Base-by-base conservation (phyloP, 2,113 vertebrate genomes). In the Salvelinus namaycush region DNA sequence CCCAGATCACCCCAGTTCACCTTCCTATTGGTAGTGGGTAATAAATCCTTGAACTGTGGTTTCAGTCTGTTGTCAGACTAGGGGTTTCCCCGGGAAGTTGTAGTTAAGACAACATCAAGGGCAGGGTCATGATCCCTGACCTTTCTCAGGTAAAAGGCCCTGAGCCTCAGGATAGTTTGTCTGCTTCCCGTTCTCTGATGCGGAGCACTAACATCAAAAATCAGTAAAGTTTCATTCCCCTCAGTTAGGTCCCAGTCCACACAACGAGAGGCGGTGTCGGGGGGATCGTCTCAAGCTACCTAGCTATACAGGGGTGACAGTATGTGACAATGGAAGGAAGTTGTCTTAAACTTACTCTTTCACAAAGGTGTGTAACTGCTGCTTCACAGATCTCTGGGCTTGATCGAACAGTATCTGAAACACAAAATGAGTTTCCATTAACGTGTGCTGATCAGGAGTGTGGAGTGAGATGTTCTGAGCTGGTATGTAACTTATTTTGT, bases 331-430 rank as follows among this genome's bases (percentile, higher is more conserved):
- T 18, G 51, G 59, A 62, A 22, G 54, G 18, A 22, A 22, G 59
- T 24, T 11, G n/a, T 22, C 3, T 62, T 7, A 11, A 13, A 96
- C 98, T 99, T 90, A 99, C 98, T 99, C 97, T 90, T 97, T 99
- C 51, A 99, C 94, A 82, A 99, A 99, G 83, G 95, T 98, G 89
- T 99, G 96, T 80, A 99, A 83, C 91, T 99, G 97, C 81, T 98
- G 96, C 80, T 96, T 94, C 54, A 99, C 96, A 0, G 97, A 98
- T 59, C 97, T 93, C 93, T 99, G 98, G 1, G 98, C 97, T 89
- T 99, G 98, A 88, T 99, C 98, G 26, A 98, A 99, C 65, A 99
- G 94, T 77, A 99, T 97, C 97, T 99, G 92, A 27, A 89, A 88
- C 3, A 78, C 16, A 87, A 69, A 24, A 2, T 67, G 27, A 16